phyloP scores from a whole-genome alignment of 1,140 invertebrate genomes.

The Lysiphlebus fabarum region DNA sequence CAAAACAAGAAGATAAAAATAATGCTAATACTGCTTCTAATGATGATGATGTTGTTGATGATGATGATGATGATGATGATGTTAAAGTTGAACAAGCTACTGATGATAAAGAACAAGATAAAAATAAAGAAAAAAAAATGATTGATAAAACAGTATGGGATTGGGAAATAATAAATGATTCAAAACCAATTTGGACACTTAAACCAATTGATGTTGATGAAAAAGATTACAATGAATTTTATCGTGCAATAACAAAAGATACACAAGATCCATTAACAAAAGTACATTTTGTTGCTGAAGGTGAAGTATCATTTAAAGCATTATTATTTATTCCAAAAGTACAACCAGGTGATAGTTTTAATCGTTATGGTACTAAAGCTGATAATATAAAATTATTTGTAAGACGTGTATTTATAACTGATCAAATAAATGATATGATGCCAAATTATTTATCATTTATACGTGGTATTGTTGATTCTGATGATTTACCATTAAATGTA shows the following conservation, averaged over 20 bases:
- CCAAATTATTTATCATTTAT: conserved; percentile 96
- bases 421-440: conserved; percentile 99
- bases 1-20: conserved; percentile 59
- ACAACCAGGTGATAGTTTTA: conserved; percentile 90
- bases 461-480: conserved; percentile 96
- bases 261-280: conserved; percentile 80
- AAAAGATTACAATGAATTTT: conserved; percentile 91
- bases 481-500: conserved; percentile 97
- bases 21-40: conserved; percentile 31
- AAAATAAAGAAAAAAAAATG: conserved; percentile 92
- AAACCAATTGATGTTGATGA: conserved; percentile 84
- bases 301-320: conserved; percentile 97
- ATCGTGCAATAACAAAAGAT: conserved; percentile 91
- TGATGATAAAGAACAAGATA: too few relatives aligned
- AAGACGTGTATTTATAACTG: conserved; percentile 96
- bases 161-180: conserved; percentile 94
- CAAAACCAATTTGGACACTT: conserved; percentile 96
- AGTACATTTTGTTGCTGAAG: conserved; percentile 96
- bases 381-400: conserved; percentile 98
- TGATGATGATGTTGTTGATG: too few relatives aligned
- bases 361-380: conserved; percentile 88
- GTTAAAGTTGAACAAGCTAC: conserved; percentile 57
- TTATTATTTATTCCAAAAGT: conserved; percentile 88
- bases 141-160: conserved; percentile 95
- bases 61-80: too few relatives aligned